A percentile compares a stretch with the other conserved stretches of the same genome.
These are phyloP conservation scores for Schrankia costaestrigalis DNA, from an alignment of 2,888 invertebrate genomes.

Conservation along the genomic window DNA sequence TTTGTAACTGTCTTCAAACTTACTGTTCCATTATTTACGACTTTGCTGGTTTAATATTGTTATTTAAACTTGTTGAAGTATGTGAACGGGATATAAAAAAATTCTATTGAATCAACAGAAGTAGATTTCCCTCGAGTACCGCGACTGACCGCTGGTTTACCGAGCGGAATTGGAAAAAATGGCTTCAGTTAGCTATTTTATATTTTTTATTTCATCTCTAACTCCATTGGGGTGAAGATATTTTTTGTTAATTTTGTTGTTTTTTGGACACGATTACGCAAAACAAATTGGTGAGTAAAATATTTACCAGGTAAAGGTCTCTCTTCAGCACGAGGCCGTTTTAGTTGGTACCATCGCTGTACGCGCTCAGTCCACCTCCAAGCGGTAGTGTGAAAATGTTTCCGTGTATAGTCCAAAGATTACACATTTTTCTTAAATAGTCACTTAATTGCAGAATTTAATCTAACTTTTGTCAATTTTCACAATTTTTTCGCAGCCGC, in stretches of 20 bases:
- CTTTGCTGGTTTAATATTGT: conserved; percentile 49
- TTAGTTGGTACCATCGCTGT: no score
- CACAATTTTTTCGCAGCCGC: conserved; percentile 33
- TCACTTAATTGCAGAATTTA: conserved; percentile 53
- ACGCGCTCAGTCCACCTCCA: no score
- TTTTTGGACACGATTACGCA: no score
- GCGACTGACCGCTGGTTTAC: conserved; percentile 55
- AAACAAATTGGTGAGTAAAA: no score
- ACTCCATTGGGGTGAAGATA: conserved; percentile 6
- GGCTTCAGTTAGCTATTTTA: conserved; percentile 11
- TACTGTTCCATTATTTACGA: conserved; percentile 4
- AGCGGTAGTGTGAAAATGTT: no score
- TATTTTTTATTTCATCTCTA: conserved; percentile 5
- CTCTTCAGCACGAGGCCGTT: no score
- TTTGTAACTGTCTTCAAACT: background rate
- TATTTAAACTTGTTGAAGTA: conserved; percentile 45
- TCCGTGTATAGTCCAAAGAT: no score
- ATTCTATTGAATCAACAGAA: conserved; percentile 61
- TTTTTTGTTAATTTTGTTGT: conserved; percentile 28
- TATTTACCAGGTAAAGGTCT: no score
- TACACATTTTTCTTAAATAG: no score
- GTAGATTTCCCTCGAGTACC: conserved; percentile 65
- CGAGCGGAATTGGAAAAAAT: conserved; percentile 53
- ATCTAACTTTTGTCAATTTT: conserved; percentile 61
- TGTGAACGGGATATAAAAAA: conserved; percentile 46